Base-by-base conservation (phyloP, 2,888 invertebrate species). In the Dryadula phaetusa region DNA sequence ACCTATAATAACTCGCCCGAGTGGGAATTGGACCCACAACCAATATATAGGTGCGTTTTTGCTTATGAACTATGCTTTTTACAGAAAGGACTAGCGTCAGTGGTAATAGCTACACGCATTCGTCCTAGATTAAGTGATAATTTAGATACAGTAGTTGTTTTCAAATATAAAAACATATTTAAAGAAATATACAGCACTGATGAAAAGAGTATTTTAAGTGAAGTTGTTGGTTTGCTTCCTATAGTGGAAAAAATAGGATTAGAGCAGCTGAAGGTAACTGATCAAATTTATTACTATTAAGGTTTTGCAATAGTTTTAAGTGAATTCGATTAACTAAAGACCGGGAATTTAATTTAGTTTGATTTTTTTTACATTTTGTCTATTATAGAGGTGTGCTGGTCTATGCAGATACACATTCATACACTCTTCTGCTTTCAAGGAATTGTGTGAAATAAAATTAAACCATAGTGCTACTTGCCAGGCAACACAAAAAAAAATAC, bases 211-310 rank as follows among this genome's bases (percentile, higher is more conserved):
- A 78, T 92, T 40, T 52, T 90, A 12, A 78, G 77, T 40, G 81
- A 82, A 52, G 85, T 90, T 37, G 80, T 85, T 0, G 78, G 81
- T 1, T 69, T 81, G 1, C 66, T 92, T 56, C 90, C 91, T 0
- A 81, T 75, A 37, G 72, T 86, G 32, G 81, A 86, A 54, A 64
- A 76, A 18, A 79, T 92, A 69, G 82, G 77, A 32, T 83, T 86
- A 0, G 82, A 83, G 0, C 80, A 81, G 66, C 76, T 92, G 10
- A 87, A 86, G 86, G 92, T n/a, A n/a, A n/a, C n/a, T n/a, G n/a
- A n/a, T n/a, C n/a, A n/a, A n/a, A n/a, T n/a, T n/a, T n/a, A n/a
- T n/a, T n/a, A n/a, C n/a, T n/a, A n/a, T n/a, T n/a, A n/a, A n/a
- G n/a, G n/a, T n/a, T n/a, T n/a, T n/a, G n/a, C n/a, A n/a, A n/a